Evolutionary conservation across 2,113 vertebrate genomes (phyloP).

Genomic region (Datnioides undecimradiatus): DNA sequence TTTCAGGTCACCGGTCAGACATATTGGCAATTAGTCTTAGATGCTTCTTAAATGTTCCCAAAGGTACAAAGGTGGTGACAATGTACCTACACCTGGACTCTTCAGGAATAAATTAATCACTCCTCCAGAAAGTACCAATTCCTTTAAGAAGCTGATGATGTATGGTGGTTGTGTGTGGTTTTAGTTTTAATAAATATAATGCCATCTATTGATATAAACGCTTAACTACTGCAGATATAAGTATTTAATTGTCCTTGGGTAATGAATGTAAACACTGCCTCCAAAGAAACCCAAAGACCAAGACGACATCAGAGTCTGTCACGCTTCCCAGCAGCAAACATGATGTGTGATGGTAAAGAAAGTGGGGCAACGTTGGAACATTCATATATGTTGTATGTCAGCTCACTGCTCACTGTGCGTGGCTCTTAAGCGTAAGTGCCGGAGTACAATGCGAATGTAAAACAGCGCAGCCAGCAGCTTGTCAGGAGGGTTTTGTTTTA

Average conservation of each 20-base stretch:
- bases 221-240: neutral
- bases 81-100: constrained; percentile 41
- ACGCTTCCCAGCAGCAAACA: neutral
- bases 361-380: neutral
- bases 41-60: constrained; percentile 41
- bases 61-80: constrained; percentile 33
- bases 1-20: constrained; percentile 64
- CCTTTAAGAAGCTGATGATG: neutral
- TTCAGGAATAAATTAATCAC: constrained; percentile 50
- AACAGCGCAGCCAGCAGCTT: neutral
- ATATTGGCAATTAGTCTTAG: constrained; percentile 59
- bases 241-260: neutral
- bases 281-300: neutral
- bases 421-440: neutral
- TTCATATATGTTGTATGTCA: neutral
- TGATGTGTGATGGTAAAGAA: neutral
- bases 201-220: constrained; percentile 19
- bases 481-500: neutral
- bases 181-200: neutral
- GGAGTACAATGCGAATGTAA: constrained; percentile 2
- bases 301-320: neutral
- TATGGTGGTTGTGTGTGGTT: neutral
- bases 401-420: neutral
- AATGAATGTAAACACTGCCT: neutral
- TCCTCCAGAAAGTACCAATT: constrained; percentile 30